Base-by-base conservation (phyloP, 2,888 invertebrate species). In the Thelaira solivaga region DNA sequence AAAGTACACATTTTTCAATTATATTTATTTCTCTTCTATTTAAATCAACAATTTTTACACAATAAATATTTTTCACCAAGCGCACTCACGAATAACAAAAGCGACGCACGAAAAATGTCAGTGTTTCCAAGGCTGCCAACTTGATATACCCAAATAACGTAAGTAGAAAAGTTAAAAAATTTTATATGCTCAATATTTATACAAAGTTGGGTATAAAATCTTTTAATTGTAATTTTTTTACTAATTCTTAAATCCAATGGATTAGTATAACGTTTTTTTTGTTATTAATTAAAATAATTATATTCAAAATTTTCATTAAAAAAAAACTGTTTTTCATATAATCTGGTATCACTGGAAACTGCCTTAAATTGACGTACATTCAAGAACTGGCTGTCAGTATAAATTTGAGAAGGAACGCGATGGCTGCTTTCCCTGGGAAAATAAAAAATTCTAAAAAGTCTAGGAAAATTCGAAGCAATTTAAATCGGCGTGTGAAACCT, bases 381-480 rank as follows among this genome's bases (percentile, higher is more conserved):
- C 92, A 92, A 94, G 95, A 94, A 93, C 95, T 96, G 95, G 95
- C 95, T 95, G 95, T 94, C 96, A 97, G 96, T 97, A 97, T 97
- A 97, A 94, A 97, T 95, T 94, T 95, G 94, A 94, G 92, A 92
- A 68, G 93, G 92, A 80, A 78, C 91, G 74, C 73, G 92, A 95
- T 94, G 94, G 92, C 92, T 92, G 93, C 93, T 94, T 94, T 94
- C 93, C 93, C 93, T 92, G 92, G 91, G 91, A 90, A 89, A 87
- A 85, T 87, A 85, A 84, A 81, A 84, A 86, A 86, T 85, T 83
- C 82, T 82, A 76, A 82, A 82, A 85, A 85, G 80, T 83, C 81
- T 47, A 81, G 82, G 80, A 76, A 76, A 76, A 79, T 62, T 11
- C 75, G 62, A 67, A 79, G 55, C 51, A 64, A 69, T 24, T 72